Base-by-base conservation (phyloP, 2,797 vertebrate species). In the Iguana delicatissima region DNA sequence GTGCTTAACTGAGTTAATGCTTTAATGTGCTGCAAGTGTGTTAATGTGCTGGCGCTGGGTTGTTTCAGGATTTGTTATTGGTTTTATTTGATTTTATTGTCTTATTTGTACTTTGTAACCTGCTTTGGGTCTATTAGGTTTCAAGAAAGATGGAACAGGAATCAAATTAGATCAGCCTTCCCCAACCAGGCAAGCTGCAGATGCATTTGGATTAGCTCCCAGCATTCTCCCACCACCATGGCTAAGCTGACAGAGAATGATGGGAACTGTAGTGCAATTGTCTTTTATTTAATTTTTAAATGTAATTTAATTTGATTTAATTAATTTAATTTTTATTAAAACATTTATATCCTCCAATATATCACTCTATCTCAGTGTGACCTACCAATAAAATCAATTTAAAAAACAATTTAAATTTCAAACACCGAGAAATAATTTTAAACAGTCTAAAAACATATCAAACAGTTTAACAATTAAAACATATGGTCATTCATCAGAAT, bases 91-190 rank as follows among this genome's bases (percentile, higher is more conserved):
- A 38, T 84, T 84, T 88, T 84, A 91, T 79, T 69, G 50, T 42
- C 62, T 86, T 84, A 83, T 67, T 20, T 74, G 32, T 76, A 50
- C 50, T 91, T 77, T 55, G 46, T 67, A 83, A n/a, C n/a, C 7
- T 29, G 4, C 80, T 67, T 84, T 42, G 42, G 80, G 72, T 91
- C 55, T n/a, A 55, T 90, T 77, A 69, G 42, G 6, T 55, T 67
- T 42, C 24, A 16, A 83, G 42, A 67, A 32, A 64, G 22, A 67
- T 35, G 64, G 42, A 35, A 46, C 2, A n/a, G 87, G 84, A 89
- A 94, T 55, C 0, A 84, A 90, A 91, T 79, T 88, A 92, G 93
- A 64, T 46, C 38, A 64, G 32, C 59, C 29, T 67, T 87, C 57
- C 42, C 29, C 76, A 67, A n/a, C 6, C 14, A 24, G 29, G 16